Base-by-base conservation (phyloP, 2,888 invertebrate species). In the Drosophila quinaria region DNA sequence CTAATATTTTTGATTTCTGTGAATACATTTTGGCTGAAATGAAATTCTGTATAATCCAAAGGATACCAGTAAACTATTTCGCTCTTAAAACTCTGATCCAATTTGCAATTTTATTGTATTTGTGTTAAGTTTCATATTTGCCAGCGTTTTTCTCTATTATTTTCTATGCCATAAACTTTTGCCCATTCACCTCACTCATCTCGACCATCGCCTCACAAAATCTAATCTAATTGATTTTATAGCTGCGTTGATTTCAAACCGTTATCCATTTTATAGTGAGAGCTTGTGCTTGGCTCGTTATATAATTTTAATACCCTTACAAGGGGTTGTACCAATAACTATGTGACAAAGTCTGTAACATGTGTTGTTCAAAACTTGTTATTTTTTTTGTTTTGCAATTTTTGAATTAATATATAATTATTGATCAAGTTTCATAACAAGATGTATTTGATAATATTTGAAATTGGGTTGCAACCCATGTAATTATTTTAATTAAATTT, bases 181-280 rank as follows among this genome's bases (percentile, higher is more conserved):
- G 15, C 11, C 11, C 29, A 31, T 10, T 5, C n/a, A 19, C 10
- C 13, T 10, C 6, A n/a, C n/a, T 33, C 4, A 6, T 2, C 3
- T n/a, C 0, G 9, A 8, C 17, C 29, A 15, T 11, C 2, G 1
- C 19, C 11, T 35, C 6, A 15, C 46, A 35, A 29, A 13, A 35
- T 10, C n/a, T 8, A 46, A 22, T 25, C 37, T 52, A 74, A 74
- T 65, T 70, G 65, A 74, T 58, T 74, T 52, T 54, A 65, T 70
- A 52, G 64, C 47, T 61, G 60, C 46, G 50, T 47, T 50, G 46
- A 51, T 60, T 70, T 51, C 33, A 66, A 58, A 52, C 37, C 25
- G 51, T 52, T 56, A 44, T 33, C 37, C 42, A 52, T 37, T 54
- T 35, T 49, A 59, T 22, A 31, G 50, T 19, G 51, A 60, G 13